Conservation (phyloP, 2,113 vertebrate species). For the Perognathus longimembris region DNA sequence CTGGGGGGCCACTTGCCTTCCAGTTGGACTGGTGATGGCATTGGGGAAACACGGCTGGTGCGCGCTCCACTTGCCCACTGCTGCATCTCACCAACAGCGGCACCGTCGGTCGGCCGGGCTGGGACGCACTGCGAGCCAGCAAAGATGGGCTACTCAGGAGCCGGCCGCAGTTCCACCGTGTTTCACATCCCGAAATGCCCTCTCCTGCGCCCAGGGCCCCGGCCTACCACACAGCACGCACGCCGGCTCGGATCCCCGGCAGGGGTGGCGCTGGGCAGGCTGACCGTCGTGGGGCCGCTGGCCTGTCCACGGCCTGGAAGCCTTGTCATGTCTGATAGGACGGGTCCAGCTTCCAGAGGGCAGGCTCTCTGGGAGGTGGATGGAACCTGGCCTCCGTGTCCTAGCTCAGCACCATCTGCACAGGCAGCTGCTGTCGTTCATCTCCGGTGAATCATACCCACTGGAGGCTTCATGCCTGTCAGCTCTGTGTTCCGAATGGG, state of each 20-base stretch:
- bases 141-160: slow-evolving; percentile 20
- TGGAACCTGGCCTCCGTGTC: slow-evolving; percentile 56
- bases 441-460: slow-evolving; percentile 44
- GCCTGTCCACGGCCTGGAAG: slow-evolving; percentile 63
- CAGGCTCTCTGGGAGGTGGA: slow-evolving; percentile 55
- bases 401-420: slow-evolving; percentile 40
- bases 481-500: slow-evolving; percentile 53
- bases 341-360: slow-evolving; percentile 54
- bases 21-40: not conserved
- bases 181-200: slow-evolving; percentile 13
- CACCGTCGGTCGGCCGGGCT: too few species aligned
- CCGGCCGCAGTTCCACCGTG: not conserved
- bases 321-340: slow-evolving; percentile 49
- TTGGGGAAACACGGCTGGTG: not conserved
- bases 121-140: too few species aligned
- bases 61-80: not conserved
- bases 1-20: not conserved
- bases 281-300: not conserved
- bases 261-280: not conserved
- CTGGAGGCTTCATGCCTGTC: slow-evolving; percentile 42
- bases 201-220: not conserved
- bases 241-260: not conserved
- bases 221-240: not conserved
- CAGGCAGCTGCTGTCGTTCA: slow-evolving; percentile 57
- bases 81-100: too few species aligned